Base-by-base conservation (phyloP, 2,888 invertebrate species). In the Eupithecia inturbata region DNA sequence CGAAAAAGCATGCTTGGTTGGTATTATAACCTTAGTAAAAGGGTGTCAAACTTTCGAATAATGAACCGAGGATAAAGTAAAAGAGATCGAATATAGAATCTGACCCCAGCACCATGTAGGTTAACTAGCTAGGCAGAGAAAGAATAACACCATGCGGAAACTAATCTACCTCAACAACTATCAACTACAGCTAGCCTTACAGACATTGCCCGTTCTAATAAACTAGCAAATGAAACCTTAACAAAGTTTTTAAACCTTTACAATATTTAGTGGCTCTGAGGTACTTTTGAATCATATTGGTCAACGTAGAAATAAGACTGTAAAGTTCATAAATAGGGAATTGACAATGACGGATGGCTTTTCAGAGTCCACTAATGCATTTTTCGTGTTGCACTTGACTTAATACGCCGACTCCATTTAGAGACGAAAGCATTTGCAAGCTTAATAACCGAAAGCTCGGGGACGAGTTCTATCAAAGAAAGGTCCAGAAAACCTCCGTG, bases 331-430 rank as follows among this genome's bases (percentile, higher is more conserved):
- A 66, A 66, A 66, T 22, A 66, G 14, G 9, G 14, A 62, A 62
- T 62, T 19, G 22, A 66, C 91, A 91, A 87, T 91, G 92, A 93
- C 87, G 87, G 90, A 93, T 91, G 88, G 86, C 79, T 86, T 82
- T 83, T 81, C 81, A 79, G 82, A 64, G 72, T 79, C 83, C 82
- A 81, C 90, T 94, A 94, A 94, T 94, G 94, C 94, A 94, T 93
- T 94, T 94, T 93, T 92, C 94, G 91, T 94, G 94, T 93, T 93
- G 93, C 94, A 93, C 92, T 94, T 92, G 94, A 92, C 92, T 93
- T 92, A 93, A 94, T 93, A 90, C 89, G 87, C 83, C 84, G 84
- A 85, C 87, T 87, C 84, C 86, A 85, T 84, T 85, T 80, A 79
- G 74, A 71, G 72, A 67, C 49, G 67, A 71, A 69, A 71, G 78